Evolutionary conservation across 2,888 invertebrate species (phyloP).

Genomic region (Norana najaformis): DNA sequence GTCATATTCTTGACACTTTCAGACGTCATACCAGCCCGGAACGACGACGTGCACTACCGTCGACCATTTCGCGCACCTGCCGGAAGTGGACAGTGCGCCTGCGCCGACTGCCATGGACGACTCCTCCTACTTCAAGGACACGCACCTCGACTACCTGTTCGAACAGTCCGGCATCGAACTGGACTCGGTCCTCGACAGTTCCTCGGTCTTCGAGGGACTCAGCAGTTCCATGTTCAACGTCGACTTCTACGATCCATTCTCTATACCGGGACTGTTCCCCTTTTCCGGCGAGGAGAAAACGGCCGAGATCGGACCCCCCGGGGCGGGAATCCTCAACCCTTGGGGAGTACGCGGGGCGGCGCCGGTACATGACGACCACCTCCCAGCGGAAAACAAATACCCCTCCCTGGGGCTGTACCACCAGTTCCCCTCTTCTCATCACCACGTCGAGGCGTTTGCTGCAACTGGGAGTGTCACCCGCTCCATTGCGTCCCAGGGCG

Average conservation of each 20-base stretch:
- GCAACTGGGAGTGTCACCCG: neutral
- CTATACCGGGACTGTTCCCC: neutral
- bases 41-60: neutral
- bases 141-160: slow-evolving; percentile 23
- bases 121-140: slow-evolving; percentile 16
- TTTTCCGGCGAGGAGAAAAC: neutral
- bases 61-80: neutral
- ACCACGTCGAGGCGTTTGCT: neutral
- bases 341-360: neutral
- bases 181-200: neutral
- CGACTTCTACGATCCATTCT: slow-evolving; percentile 20
- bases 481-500: neutral
- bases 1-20: neutral
- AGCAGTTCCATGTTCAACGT: slow-evolving; percentile 19
- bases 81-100: neutral
- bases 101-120: neutral
- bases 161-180: slow-evolving; percentile 19
- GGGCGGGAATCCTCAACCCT: neutral
- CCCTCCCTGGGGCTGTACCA: neutral
- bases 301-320: neutral
- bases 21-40: slow-evolving; percentile 9
- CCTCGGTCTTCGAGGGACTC: slow-evolving; percentile 14
- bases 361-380: neutral
- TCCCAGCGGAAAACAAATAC: too few relatives aligned
- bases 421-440: neutral